Conservation (phyloP, 1,140 invertebrate species). For the Anastatus disparis region DNA sequence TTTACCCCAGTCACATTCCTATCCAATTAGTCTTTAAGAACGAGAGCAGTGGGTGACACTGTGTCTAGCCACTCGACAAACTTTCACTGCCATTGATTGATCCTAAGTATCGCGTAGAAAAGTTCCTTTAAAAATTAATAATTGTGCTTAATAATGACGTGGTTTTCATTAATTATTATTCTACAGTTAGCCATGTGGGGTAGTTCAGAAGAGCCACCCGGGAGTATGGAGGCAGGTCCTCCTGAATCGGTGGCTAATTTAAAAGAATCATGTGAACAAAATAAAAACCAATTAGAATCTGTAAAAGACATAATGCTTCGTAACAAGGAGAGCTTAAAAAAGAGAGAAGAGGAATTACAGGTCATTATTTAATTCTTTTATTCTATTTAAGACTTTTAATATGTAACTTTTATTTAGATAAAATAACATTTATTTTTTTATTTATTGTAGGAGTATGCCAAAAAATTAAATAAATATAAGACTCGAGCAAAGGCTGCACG, state of each 20-base stretch:
- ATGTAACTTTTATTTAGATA: not conserved
- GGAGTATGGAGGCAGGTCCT: constrained; percentile 50
- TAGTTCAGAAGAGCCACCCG: constrained; percentile 57
- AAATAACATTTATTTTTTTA: constrained; percentile 2
- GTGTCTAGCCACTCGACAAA: constrained; percentile 52
- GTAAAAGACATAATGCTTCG: constrained; percentile 61
- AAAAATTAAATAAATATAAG: constrained; percentile 62
- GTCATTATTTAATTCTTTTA: constrained; percentile 45
- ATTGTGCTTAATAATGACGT: constrained; percentile 53
- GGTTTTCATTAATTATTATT: constrained; percentile 58
- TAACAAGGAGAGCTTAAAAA: constrained; percentile 60
- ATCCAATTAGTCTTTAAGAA: constrained; percentile 64
- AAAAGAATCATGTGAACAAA: constrained; percentile 54
- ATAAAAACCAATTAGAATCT: constrained; percentile 56
- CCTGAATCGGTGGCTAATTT: constrained; percentile 44
- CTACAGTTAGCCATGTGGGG: constrained; percentile 62
- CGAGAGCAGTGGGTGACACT: constrained; percentile 59
- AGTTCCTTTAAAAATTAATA: constrained; percentile 29
- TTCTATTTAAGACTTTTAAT: constrained; percentile 14
- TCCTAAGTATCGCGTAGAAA: constrained; percentile 28
- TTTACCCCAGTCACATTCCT: constrained; percentile 56
- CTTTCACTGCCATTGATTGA: constrained; percentile 63
- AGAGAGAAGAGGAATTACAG: constrained; percentile 62
- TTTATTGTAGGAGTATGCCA: constrained; percentile 59
- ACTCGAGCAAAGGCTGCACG: constrained; percentile 57